Percentiles rank a stretch among this genome's conserved stretches.
These are phyloP conservation scores for Rana temporaria DNA, from an alignment of 2,113 vertebrate species.

Conservation along the genomic window DNA sequence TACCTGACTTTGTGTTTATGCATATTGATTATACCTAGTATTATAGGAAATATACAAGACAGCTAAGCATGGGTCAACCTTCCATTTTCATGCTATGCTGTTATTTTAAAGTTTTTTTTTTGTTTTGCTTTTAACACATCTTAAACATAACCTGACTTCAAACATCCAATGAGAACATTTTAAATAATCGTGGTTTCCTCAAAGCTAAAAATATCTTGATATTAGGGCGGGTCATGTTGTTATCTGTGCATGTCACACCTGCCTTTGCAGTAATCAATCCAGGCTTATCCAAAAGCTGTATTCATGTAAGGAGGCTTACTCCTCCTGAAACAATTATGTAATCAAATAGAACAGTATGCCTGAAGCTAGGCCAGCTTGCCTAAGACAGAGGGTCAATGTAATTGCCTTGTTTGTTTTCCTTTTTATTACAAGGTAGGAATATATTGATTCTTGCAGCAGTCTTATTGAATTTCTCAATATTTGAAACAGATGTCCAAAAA, in stretches of 20 bases:
- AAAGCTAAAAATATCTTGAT: neutral
- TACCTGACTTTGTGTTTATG: too few relatives aligned
- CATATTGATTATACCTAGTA: too few relatives aligned
- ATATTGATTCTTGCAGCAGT: neutral
- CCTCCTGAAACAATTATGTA: slow-evolving; percentile 26
- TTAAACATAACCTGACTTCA: neutral
- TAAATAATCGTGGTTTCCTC: neutral
- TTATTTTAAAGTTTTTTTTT: too few relatives aligned
- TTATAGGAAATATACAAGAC: too few relatives aligned
- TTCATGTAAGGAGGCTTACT: slow-evolving; percentile 6
- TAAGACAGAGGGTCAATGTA: slow-evolving; percentile 20
- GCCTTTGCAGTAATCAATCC: slow-evolving; percentile 1
- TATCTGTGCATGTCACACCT: slow-evolving; percentile 19
- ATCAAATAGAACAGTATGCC: slow-evolving; percentile 32
- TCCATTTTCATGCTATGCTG: too few relatives aligned
- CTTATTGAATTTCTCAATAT: neutral
- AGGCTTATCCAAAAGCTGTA: neutral
- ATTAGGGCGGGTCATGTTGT: slow-evolving; percentile 4
- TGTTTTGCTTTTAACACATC: too few relatives aligned
- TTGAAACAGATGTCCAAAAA: neutral
- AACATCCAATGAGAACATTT: neutral
- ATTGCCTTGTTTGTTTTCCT: slow-evolving; percentile 2
- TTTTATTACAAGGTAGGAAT: neutral
- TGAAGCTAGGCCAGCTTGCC: slow-evolving; percentile 2
- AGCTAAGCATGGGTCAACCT: too few relatives aligned